Evolutionary conservation across 1,140 invertebrate genomes (phyloP).

Genomic region (Microvelia longipes): DNA sequence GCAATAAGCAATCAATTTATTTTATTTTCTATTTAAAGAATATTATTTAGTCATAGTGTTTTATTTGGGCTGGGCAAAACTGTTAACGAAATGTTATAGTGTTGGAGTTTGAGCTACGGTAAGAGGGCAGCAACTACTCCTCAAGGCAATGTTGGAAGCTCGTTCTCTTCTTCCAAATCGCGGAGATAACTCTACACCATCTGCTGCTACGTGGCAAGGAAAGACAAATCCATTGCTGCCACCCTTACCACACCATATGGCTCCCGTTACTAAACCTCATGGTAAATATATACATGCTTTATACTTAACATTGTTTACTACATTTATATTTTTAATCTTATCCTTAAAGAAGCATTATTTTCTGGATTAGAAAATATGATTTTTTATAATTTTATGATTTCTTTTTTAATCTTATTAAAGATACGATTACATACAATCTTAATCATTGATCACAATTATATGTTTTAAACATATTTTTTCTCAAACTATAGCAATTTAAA

Average conservation of each 20-base stretch:
- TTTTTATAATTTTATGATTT: too few relatives aligned
- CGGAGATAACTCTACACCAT: constrained; percentile 5
- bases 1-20: too few relatives aligned
- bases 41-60: too few relatives aligned
- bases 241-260: constrained; percentile 33
- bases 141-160: constrained; percentile 34
- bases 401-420: too few relatives aligned
- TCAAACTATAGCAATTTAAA: too few relatives aligned
- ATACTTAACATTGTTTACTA: neutral
- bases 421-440: too few relatives aligned
- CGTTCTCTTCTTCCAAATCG: constrained; percentile 30
- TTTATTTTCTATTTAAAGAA: too few relatives aligned
- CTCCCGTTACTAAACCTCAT: constrained; percentile 29
- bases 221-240: constrained; percentile 29
- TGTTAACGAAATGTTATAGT: neutral
- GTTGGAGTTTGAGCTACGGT: neutral
- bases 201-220: constrained; percentile 30
- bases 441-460: too few relatives aligned
- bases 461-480: too few relatives aligned
- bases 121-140: neutral
- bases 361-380: too few relatives aligned
- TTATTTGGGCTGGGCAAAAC: too few relatives aligned
- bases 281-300: constrained; percentile 27
- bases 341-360: neutral
- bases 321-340: neutral